Percentiles rank a stretch among this genome's conserved stretches.
phyloP scores from a whole-genome alignment of 2,113 vertebrate species.

The Electrona antarctica region DNA sequence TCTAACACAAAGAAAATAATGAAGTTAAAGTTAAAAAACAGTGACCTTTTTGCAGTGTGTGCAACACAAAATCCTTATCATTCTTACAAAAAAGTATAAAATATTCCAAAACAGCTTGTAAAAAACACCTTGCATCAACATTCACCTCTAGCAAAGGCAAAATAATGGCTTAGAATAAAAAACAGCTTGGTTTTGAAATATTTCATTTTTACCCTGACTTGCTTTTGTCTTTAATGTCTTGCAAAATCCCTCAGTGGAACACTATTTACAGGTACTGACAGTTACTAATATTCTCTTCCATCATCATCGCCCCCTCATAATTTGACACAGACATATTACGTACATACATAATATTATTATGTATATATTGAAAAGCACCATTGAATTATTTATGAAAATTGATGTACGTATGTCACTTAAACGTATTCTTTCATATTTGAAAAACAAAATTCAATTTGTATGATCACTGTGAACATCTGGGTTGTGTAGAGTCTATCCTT shows the following conservation, averaged over 20 bases:
- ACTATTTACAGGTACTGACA: conserved; percentile 24
- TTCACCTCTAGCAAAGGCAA: conserved; percentile 34
- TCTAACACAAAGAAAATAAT: conserved; percentile 7
- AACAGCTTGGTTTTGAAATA: conserved; percentile 28
- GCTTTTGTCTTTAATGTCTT: conserved; percentile 28
- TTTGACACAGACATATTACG: too few relatives aligned
- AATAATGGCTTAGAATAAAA: conserved; percentile 22
- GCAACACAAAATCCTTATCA: conserved; percentile 58
- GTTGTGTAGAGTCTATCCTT: conserved; percentile 9
- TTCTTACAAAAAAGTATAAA: conserved; percentile 66
- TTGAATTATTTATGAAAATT: conserved; percentile 42
- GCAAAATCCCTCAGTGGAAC: conserved; percentile 34
- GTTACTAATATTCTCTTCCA: conserved; percentile 11
- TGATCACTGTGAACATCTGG: conserved; percentile 6
- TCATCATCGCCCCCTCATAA: conserved; percentile 9
- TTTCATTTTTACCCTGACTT: conserved; percentile 29
- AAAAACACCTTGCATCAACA: conserved; percentile 22
- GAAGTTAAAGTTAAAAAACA: conserved; percentile 17
- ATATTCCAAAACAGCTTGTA: conserved; percentile 23
- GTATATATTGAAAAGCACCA: conserved; percentile 61
- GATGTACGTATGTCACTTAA: conserved; percentile 37
- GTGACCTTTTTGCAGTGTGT: conserved; percentile 33
- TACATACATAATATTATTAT: not conserved
- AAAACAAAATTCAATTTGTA: conserved; percentile 24
- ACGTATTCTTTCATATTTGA: conserved; percentile 32